Percentiles rank a stretch among this genome's conserved stretches.
Conservation (phyloP, 1,140 invertebrate genomes). For the Phymastichus coffea region DNA sequence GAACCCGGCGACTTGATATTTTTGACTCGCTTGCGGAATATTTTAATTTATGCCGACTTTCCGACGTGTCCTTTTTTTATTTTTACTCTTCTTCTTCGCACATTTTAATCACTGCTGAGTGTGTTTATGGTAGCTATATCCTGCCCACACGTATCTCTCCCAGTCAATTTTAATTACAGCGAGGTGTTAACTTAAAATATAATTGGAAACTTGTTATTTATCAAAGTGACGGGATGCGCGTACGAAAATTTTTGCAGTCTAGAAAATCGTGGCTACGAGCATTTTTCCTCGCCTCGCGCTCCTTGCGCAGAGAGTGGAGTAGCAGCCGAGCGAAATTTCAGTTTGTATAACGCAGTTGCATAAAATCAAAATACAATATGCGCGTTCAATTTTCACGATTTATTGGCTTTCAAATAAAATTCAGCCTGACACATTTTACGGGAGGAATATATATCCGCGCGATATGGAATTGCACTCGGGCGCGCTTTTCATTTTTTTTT, state of each 20-base stretch:
- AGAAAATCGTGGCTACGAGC: too few species aligned
- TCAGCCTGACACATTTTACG: not conserved
- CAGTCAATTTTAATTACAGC: too few species aligned
- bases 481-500: not conserved
- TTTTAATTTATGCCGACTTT: slow-evolving; percentile 8
- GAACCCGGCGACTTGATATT: not conserved
- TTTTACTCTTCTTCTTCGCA: not conserved
- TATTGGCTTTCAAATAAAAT: slow-evolving; percentile 9
- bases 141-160: too few species aligned
- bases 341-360: not conserved
- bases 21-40: not conserved
- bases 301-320: too few species aligned
- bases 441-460: too few species aligned
- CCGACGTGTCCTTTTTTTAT: not conserved
- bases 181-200: too few species aligned
- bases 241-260: too few species aligned
- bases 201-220: too few species aligned
- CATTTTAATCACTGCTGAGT: not conserved
- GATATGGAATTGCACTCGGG: not conserved
- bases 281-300: too few species aligned
- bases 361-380: slow-evolving; percentile 7
- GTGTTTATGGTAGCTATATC: too few species aligned
- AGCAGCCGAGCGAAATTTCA: too few species aligned
- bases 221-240: too few species aligned
- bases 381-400: slow-evolving; percentile 8